These are phyloP conservation scores for Illadopsis cleaveri DNA, from an alignment of 2,113 vertebrate genomes.

Conservation along the genomic window DNA sequence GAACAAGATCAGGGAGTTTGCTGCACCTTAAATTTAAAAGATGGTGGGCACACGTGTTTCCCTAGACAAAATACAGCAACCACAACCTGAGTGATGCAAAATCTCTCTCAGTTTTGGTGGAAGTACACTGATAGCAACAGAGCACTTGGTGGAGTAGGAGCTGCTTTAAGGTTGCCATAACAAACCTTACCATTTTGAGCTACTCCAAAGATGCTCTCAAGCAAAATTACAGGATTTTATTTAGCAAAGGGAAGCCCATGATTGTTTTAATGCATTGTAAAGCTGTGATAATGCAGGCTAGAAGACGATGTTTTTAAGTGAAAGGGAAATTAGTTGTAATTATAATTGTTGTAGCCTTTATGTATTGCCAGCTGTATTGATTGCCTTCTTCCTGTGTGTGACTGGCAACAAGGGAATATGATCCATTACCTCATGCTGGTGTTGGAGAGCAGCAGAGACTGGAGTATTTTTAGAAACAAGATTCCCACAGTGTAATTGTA, in stretches of 20 bases:
- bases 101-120: background rate
- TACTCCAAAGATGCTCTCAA: background rate
- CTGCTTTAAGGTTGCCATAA: background rate
- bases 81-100: background rate
- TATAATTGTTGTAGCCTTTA: background rate
- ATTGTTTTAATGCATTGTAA: background rate
- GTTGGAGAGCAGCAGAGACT: background rate
- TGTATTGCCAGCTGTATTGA: conserved; percentile 18
- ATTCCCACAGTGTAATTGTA: conserved; percentile 24
- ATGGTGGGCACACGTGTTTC: background rate
- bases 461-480: conserved; percentile 41
- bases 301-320: background rate
- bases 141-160: background rate
- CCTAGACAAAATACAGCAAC: background rate
- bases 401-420: background rate
- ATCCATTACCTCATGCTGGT: background rate
- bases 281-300: background rate
- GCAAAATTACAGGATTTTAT: background rate
- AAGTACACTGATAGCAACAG: background rate
- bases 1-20: background rate
- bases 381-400: background rate
- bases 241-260: background rate
- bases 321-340: conserved; percentile 3
- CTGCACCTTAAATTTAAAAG: background rate
- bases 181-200: background rate